These are phyloP conservation scores for Aplocera efformata DNA, from an alignment of 2,888 invertebrate species.

Conservation along the genomic window DNA sequence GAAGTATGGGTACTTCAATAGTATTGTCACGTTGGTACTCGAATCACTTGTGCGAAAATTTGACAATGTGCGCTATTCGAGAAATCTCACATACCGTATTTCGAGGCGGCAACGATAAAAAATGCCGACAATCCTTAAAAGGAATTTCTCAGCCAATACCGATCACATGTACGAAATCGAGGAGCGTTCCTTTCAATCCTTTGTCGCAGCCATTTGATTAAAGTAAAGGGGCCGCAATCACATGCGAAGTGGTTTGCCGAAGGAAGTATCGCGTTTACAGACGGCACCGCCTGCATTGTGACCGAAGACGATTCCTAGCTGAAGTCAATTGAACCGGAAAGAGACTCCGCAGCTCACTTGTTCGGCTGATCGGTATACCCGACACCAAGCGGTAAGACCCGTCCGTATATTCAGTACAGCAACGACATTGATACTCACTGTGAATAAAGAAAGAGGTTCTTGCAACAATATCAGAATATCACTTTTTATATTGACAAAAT, in stretches of 20 bases:
- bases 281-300: constrained; percentile 74
- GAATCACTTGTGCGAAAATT: constrained; percentile 32
- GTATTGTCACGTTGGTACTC: constrained; percentile 16
- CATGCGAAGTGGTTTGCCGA: constrained; percentile 64
- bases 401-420: constrained; percentile 50
- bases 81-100: constrained; percentile 35
- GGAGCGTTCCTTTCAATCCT: constrained; percentile 75
- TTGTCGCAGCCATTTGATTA: constrained; percentile 78
- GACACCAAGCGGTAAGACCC: constrained; percentile 39
- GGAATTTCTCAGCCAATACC: constrained; percentile 67
- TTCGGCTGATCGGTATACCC: constrained; percentile 50
- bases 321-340: constrained; percentile 65
- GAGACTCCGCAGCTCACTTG: constrained; percentile 53
- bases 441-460: constrained; percentile 44
- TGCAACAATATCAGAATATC: constrained; percentile 23
- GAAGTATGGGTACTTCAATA: too few relatives aligned
- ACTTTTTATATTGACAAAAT: too few relatives aligned
- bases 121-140: constrained; percentile 61
- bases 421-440: constrained; percentile 48
- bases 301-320: constrained; percentile 50
- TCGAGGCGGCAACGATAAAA: constrained; percentile 49
- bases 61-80: constrained; percentile 30
- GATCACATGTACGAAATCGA: constrained; percentile 70
- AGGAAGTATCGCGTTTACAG: constrained; percentile 81
- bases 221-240: constrained; percentile 76